Base-by-base conservation (phyloP, 2,888 invertebrate genomes). In the Tridacna gigas region DNA sequence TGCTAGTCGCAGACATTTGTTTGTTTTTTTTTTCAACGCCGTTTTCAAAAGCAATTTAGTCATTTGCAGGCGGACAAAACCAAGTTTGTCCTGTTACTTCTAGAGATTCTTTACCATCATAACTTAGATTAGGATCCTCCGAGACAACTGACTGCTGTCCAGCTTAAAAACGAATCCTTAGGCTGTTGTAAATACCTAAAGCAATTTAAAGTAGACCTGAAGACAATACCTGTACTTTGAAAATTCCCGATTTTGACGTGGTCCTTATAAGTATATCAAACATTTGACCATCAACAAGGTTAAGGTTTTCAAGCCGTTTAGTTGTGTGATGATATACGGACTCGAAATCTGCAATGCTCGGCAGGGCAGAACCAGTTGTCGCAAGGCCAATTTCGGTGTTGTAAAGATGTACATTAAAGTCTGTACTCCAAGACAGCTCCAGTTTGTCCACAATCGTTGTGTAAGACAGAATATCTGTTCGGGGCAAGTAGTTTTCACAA, bases 241-340 rank as follows among this genome's bases (percentile, higher is more conserved):
- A 47, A 7, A 75, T 13, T 22, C 25, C 75, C 11, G 75, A 61
- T 25, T 63, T 75, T 13, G 75, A 45, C 11, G 67, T 60, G 1
- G 77, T 69, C 37, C 45, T 71, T 7, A 77, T 56, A 22, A 69
- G 26, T n/a, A 77, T 45, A 37, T 69, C 11, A 25, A 77, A 77
- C 20, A 71, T 15, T n/a, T 67, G 47, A n/a, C 77, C 77, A 20
- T 77, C 77, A 20, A 28, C 20, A 12, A 77, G 37, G 22, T 77
- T 69, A 15, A 67, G 60, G 7, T 67, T 22, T 1, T 51, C 28
- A 25, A 77, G 56, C 4, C 22, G 67, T n/a, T 25, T 69, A 20
- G 25, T 63, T 20, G 7, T 28, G 25, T 69, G 77, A 5, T 77
- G 66, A 13, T 51, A 15, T 0, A 47, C 37, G 25, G 77, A 77